Conservation (phyloP, 1,140 invertebrate genomes). For the Drosophila pseudoananassae region DNA sequence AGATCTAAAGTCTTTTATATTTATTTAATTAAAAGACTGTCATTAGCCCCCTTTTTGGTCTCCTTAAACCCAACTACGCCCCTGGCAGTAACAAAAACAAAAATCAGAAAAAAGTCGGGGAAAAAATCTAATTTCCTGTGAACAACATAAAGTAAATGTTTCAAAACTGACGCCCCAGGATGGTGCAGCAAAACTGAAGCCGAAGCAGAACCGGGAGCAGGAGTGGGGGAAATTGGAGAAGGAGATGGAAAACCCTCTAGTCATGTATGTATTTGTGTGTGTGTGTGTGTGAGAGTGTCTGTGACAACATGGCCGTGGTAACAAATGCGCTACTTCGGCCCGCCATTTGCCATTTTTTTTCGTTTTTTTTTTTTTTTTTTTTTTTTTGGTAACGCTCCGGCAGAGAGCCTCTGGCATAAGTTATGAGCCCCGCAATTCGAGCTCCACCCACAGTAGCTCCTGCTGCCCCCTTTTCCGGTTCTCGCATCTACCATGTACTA, state of each 20-base stretch:
- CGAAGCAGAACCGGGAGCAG: not conserved
- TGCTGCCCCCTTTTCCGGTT: not conserved
- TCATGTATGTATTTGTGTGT: slow-evolving; percentile 14
- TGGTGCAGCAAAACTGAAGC: slow-evolving; percentile 10
- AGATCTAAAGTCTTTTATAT: too few relatives aligned
- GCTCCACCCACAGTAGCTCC: not conserved
- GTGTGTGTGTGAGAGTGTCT: slow-evolving; percentile 19
- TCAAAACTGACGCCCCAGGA: slow-evolving; percentile 72
- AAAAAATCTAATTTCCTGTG: slow-evolving; percentile 81
- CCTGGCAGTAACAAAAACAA: slow-evolving; percentile 9
- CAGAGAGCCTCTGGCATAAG: slow-evolving; percentile 60
- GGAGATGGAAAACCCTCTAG: slow-evolving; percentile 14
- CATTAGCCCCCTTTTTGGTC: not conserved
- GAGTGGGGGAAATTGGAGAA: not conserved
- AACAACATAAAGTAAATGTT: slow-evolving; percentile 82
- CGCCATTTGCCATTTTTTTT: slow-evolving; percentile 60
- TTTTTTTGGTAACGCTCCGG: not conserved
- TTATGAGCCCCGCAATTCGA: slow-evolving; percentile 53
- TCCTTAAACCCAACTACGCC: not conserved
- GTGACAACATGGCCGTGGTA: slow-evolving; percentile 72
- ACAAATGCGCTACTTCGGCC: slow-evolving; percentile 67
- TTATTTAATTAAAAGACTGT: too few relatives aligned
- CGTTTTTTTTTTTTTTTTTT: slow-evolving; percentile 27
- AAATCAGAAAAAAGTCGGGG: slow-evolving; percentile 11
- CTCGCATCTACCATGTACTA: not conserved